Base-by-base conservation (phyloP, 1,140 invertebrate species). In the Tribolium castaneum region DNA sequence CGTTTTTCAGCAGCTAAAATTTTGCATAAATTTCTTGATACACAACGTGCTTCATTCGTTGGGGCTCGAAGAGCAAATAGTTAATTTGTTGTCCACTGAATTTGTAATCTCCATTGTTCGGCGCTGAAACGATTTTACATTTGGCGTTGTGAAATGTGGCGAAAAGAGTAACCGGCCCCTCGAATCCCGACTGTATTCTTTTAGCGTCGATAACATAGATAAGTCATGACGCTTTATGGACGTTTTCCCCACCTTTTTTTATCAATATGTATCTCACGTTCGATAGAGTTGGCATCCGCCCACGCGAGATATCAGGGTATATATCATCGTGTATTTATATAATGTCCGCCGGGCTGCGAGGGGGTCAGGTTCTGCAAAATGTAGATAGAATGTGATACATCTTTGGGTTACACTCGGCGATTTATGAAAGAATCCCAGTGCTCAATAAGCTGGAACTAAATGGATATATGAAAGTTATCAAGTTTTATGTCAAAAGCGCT, bases 401-500 rank as follows among this genome's bases (percentile, higher is more conserved):
- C 70, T 72, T 72, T 25, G 45, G 50, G 39, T 51, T 72, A 72
- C 51, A 75, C 14, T 75, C 72, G 39, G 22, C 56, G 75, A 76
- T 76, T 76, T 76, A 76, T 59, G 54, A 51, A 50, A 76, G 74
- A 62, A 62, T 76, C 75, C 75, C 70, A 76, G 75, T 76, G 75
- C 54, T 76, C 74, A 76, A 77, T 77, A 77, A 77, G 50, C 39
- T 72, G 76, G 76, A 77, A 72, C 12, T 77, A 77, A 70, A 76
- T 50, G 75, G 75, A 76, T 76, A 76, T 76, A 76, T 76, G 75
- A 62, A 50, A 66, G 75, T 70, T 76, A 76, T 76, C 75, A 76
- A 76, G 35, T 76, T 76, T 76, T 76, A 76, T 76, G 75, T 70
- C 72, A 59, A 75, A 75, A 75, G 54, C 51, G 51, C 54, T 75